These are phyloP conservation scores for Sminthurides bifidus DNA, from an alignment of 1,140 invertebrate genomes.

Conservation along the genomic window DNA sequence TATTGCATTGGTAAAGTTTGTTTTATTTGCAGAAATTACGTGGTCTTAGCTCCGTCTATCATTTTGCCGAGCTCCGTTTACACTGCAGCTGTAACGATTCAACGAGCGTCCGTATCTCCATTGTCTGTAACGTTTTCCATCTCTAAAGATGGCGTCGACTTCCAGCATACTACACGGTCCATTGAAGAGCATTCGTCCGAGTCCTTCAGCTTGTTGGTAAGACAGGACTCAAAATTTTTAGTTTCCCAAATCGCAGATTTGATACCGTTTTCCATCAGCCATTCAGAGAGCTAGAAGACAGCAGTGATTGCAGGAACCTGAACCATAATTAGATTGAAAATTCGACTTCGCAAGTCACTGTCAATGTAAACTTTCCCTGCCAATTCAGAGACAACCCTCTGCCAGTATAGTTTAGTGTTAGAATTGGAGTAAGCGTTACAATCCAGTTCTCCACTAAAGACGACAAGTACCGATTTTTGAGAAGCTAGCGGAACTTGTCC, in stretches of 20 bases:
- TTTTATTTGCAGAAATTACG: constrained; percentile 34
- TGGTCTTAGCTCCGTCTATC: constrained; percentile 36
- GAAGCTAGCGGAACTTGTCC: too few relatives aligned
- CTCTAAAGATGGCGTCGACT: constrained; percentile 36
- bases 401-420: too few relatives aligned
- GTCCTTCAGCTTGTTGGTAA: constrained; percentile 36
- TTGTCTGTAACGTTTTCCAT: constrained; percentile 34
- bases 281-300: too few relatives aligned
- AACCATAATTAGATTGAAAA: constrained; percentile 5
- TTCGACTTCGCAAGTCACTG: background rate
- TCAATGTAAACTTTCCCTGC: constrained; percentile 9
- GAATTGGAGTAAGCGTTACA: too few relatives aligned
- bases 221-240: too few relatives aligned
- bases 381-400: too few relatives aligned
- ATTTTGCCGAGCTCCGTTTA: constrained; percentile 38
- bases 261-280: background rate
- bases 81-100: constrained; percentile 34
- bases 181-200: constrained; percentile 33
- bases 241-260: constrained; percentile 13
- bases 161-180: constrained; percentile 32
- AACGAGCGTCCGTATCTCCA: constrained; percentile 14
- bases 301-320: too few relatives aligned
- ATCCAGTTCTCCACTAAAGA: too few relatives aligned
- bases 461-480: too few relatives aligned
- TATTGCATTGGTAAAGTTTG: background rate